Percentiles rank a stretch among this genome's conserved stretches.
Conservation (phyloP, 64 coral and sea anemone species). For the Stylophora pistillata region DNA sequence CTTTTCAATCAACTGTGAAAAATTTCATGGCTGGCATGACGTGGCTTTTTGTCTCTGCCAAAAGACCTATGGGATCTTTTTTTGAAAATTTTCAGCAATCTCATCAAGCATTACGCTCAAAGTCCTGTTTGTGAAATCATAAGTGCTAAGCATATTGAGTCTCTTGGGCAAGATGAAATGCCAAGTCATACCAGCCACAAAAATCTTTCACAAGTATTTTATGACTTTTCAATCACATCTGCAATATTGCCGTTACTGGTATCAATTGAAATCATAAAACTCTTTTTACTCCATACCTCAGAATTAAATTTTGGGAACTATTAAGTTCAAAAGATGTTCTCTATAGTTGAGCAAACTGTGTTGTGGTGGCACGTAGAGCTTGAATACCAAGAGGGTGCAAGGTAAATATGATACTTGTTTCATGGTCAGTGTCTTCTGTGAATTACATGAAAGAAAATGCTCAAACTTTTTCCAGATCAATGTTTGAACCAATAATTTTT, state of each 20-base stretch:
- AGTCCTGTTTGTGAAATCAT: too few relatives aligned
- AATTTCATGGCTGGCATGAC: too few relatives aligned
- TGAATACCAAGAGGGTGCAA: constrained; percentile 73
- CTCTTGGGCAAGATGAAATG: too few relatives aligned
- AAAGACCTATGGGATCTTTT: too few relatives aligned
- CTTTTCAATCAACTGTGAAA: too few relatives aligned
- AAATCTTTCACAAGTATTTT: too few relatives aligned
- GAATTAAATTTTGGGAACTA: not conserved
- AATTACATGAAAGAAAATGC: not conserved
- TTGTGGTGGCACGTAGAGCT: constrained; percentile 54
- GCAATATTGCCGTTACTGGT: not conserved
- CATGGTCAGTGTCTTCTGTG: constrained; percentile 1
- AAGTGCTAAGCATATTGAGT: too few relatives aligned
- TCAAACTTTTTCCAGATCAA: not conserved
- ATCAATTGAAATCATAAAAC: not conserved
- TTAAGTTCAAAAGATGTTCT: not conserved
- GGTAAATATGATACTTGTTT: constrained; percentile 16
- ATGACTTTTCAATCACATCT: too few relatives aligned
- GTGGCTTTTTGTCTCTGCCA: too few relatives aligned
- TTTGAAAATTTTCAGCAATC: too few relatives aligned
- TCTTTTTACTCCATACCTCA: constrained; percentile 28
- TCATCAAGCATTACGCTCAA: too few relatives aligned
- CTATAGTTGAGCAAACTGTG: constrained; percentile 35
- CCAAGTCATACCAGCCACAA: too few relatives aligned
- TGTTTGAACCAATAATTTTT: not conserved